Evolutionary conservation across 2,797 vertebrate genomes (phyloP), one percentile per base, ranked within the genome.

Genomic region (Rhinophrynus dorsalis): DNA sequence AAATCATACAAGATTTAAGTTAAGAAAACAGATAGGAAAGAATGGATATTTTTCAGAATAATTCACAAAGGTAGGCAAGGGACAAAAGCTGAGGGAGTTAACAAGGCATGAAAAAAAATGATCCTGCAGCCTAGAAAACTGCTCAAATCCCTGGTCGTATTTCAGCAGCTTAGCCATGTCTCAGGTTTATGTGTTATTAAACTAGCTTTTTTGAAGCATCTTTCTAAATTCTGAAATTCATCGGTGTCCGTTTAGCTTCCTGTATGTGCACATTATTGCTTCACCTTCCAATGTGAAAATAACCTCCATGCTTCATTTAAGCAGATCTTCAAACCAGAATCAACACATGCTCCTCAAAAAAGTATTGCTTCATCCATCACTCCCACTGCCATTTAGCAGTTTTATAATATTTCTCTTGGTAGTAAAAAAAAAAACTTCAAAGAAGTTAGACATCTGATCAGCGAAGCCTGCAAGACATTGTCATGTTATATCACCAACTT

Each of bases 231-330:
- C 70, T 42, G 60, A 79, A 76, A 48, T 73, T 75, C 59, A 63
- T 33, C 71, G 48, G 61, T 73, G 66, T 68, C 75, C 62, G 67
- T 10, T 38, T 54, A 76, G 74, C 47, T 68, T 51, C 40, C 54
- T 30, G 64, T 59, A 44, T 7, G 4, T 61, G 52, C 40, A 66
- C 68, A 70, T 77, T 77, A 77, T 60, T 77, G 51, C 66, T 78
- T 59, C 18, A 58, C 55, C 45, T 74, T 81, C 71, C 30, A 72
- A 76, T 79, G 75, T 48, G 76, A 82, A 82, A 83, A 64, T 67
- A 65, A 76, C 69, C 26, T 62, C 29, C 50, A 9, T 26, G 63
- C 24, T 54, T 78, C 68, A 70, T 44, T 80, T 63, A 67, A 74
- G 62, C 63, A 18, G 33, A 33, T 1, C 44, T 75, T 29, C 47